Evolutionary conservation across 2,797 vertebrate genomes (phyloP).

Genomic region (Hydrophis major): DNA sequence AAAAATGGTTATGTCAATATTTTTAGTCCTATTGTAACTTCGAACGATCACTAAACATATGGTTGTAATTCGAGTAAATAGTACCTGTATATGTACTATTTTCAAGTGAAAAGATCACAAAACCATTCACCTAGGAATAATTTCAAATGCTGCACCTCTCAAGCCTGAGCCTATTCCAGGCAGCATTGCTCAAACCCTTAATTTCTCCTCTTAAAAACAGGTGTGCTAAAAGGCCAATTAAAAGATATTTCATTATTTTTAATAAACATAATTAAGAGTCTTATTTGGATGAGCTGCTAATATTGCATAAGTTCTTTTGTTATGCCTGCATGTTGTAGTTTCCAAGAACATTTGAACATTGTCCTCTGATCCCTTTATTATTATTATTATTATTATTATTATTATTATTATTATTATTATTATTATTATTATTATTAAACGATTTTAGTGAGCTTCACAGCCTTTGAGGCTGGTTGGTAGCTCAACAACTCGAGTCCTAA

Average conservation of each 20-base stretch:
- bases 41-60: background rate
- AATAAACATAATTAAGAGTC: too few relatives aligned
- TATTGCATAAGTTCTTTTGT: background rate
- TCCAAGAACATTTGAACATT: background rate
- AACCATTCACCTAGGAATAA: background rate
- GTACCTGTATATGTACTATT: background rate
- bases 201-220: background rate
- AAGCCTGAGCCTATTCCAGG: background rate
- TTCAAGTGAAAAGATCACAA: background rate
- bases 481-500: too few relatives aligned
- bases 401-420: too few relatives aligned
- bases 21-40: background rate
- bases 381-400: too few relatives aligned
- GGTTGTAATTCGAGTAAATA: background rate
- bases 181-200: background rate
- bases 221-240: background rate
- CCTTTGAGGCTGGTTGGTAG: too few relatives aligned
- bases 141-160: background rate
- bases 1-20: background rate
- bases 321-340: background rate
- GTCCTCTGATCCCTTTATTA: background rate
- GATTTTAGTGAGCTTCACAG: too few relatives aligned
- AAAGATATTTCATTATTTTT: background rate
- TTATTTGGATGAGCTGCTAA: background rate
- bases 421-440: too few relatives aligned